Evolutionary conservation across 2,888 invertebrate genomes (phyloP), one percentile per base, ranked within the genome.

Genomic region (Cabera pusaria): DNA sequence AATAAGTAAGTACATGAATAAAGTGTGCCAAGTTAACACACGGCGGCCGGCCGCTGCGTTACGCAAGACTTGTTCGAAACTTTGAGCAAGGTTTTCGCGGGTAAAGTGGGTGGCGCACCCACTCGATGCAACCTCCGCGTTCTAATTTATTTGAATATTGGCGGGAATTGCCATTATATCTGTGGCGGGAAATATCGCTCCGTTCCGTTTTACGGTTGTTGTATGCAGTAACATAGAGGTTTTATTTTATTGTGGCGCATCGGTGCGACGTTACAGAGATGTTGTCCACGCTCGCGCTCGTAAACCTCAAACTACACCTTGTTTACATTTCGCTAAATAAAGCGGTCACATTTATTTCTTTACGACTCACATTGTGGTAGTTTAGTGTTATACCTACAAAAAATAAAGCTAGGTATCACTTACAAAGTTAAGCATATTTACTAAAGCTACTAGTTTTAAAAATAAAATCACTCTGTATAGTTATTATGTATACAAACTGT

Each of bases 121-220:
- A 66, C 67, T 55, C 54, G 25, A 49, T 55, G 55, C 56, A 51
- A 54, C 53, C 57, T 61, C 53, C 56, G 52, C 57, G 48, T 50
- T 52, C 51, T 45, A 56, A 49, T 48, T 52, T 47, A 58, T 33
- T 38, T 41, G 33, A 52, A 56, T 62, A 61, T 66, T 60, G 55
- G 58, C 61, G 59, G 61, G 63, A 57, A 61, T 60, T 51, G 53
- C 54, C 47, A 56, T 52, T 51, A 49, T 52, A 52, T 49, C 45
- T 52, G 44, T 52, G 54, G 56, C 56, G 60, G 64, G 66, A 67
- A 66, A 56, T 59, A 59, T 56, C 49, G 53, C 55, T 56, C 61
- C 69, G 65, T 68, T 69, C 52, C 64, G 54, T 74, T 73, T 73
- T 71, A 76, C 69, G 67, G 55, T 44, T 56, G 25, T 35, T 53